Evolutionary conservation across 1,140 invertebrate genomes (phyloP), one percentile per base, ranked within the genome.

Genomic region (Achroia grisella): DNA sequence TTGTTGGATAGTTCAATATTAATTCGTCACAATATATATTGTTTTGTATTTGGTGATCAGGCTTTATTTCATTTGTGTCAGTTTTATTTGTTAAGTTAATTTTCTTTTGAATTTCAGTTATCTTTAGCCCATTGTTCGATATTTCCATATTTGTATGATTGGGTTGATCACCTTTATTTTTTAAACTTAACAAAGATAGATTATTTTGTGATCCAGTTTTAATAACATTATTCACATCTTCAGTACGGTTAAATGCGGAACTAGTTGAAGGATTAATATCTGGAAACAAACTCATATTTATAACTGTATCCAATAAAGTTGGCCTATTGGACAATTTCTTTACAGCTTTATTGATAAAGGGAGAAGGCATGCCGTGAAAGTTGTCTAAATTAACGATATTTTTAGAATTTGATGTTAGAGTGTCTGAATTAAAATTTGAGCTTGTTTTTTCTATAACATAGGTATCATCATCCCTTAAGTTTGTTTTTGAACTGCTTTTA

Each of bases 11-110:
- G 30, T 51, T 52, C 49, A 12, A 43, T 44, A 17, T 74, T 65
- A 14, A 62, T 50, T 43, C 60, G 60, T 1, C 46, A 27, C 35
- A 53, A 65, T 43, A 6, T 23, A 3, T 23, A 23, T 56, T 28
- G 62, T 52, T 35, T 39, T 45, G 41, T 61, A 45, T 13, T 41
- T 53, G 17, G 1, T 70, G 40, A 11, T 62, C 55, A 39, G 47
- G 43, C 47, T 57, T 62, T 8, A 74, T n/a, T n/a, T n/a, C 17
- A 23, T 2, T 23, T n/a, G n/a, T 62, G 8, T 37, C 37, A n/a
- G 48, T 33, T 39, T 70, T 57, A 44, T 67, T 60, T 31, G 67
- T 65, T 44, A 71, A 44, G 23, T 48, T 56, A 1, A 69, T 36
- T 34, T 46, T 47, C 36, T 56, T 67, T 9, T 48, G 36, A 6